Percentiles rank a stretch among this genome's conserved stretches.
Conservation (phyloP, 1,140 invertebrate species). For the Scaptodrosophila lebanonensis region DNA sequence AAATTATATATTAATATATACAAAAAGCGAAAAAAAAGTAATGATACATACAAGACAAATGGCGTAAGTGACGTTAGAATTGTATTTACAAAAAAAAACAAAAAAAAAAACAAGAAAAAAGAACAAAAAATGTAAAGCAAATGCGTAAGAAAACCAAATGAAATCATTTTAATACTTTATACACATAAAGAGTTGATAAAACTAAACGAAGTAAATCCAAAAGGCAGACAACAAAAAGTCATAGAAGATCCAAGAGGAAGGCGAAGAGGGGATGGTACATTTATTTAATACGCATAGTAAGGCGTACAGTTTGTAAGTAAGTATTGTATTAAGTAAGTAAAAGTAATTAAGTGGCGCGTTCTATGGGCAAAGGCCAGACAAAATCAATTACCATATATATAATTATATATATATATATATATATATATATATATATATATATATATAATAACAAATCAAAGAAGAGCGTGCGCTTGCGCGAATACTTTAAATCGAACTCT, state of each 20-base stretch:
- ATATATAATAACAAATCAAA: no score
- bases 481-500: slow-evolving; percentile 42
- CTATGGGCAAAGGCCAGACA: no score
- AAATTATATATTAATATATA: slow-evolving; percentile 75
- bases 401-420: no score
- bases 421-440: no score
- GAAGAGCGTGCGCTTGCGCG: slow-evolving; percentile 31
- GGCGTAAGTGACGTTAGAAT: no score
- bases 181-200: slow-evolving; percentile 58
- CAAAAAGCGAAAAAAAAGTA: slow-evolving; percentile 51
- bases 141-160: slow-evolving; percentile 56
- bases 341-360: slow-evolving; percentile 46
- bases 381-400: no score
- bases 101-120: slow-evolving; percentile 16
- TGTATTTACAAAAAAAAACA: slow-evolving; percentile 17
- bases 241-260: slow-evolving; percentile 21
- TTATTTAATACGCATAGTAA: slow-evolving; percentile 54
- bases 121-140: slow-evolving; percentile 16
- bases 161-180: slow-evolving; percentile 76
- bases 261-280: slow-evolving; percentile 43
- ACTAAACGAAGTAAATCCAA: slow-evolving; percentile 1
- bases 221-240: slow-evolving; percentile 42
- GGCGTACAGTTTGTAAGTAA: slow-evolving; percentile 69
- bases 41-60: slow-evolving; percentile 19
- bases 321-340: slow-evolving; percentile 69